Conservation (phyloP, 1,140 invertebrate species). For the Bombus consobrinus region DNA sequence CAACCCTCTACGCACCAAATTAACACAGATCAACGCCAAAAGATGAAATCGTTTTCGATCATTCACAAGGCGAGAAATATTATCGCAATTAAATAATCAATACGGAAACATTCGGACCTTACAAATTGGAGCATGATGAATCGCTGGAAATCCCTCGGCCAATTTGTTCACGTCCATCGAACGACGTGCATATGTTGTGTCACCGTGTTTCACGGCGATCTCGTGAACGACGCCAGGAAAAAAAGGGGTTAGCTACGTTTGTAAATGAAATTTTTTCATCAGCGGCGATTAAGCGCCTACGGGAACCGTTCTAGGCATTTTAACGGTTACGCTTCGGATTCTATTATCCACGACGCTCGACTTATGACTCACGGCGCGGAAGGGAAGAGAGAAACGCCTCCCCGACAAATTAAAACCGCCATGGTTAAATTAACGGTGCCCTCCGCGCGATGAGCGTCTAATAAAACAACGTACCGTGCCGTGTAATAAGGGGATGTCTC, state of each 20-base stretch:
- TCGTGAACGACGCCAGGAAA: background rate
- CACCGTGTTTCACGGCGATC: background rate
- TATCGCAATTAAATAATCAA: constrained; percentile 5
- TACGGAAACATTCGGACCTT: background rate
- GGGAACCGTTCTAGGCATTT: constrained; percentile 54
- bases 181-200: background rate
- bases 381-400: background rate
- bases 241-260: constrained; percentile 29
- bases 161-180: background rate
- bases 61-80: background rate
- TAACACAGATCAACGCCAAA: background rate
- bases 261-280: constrained; percentile 60
- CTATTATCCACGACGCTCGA: constrained; percentile 59
- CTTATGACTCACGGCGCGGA: constrained; percentile 55
- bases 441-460: constrained; percentile 56
- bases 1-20: background rate
- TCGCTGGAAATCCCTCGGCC: background rate
- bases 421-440: constrained; percentile 69
- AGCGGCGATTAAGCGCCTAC: constrained; percentile 35
- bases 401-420: constrained; percentile 68
- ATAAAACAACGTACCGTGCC: constrained; percentile 54
- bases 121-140: constrained; percentile 2
- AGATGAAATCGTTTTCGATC: background rate
- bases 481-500: constrained; percentile 57
- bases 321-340: constrained; percentile 61